Evolutionary conservation across 1,140 invertebrate genomes (phyloP).

Genomic region (Adelges cooleyi): DNA sequence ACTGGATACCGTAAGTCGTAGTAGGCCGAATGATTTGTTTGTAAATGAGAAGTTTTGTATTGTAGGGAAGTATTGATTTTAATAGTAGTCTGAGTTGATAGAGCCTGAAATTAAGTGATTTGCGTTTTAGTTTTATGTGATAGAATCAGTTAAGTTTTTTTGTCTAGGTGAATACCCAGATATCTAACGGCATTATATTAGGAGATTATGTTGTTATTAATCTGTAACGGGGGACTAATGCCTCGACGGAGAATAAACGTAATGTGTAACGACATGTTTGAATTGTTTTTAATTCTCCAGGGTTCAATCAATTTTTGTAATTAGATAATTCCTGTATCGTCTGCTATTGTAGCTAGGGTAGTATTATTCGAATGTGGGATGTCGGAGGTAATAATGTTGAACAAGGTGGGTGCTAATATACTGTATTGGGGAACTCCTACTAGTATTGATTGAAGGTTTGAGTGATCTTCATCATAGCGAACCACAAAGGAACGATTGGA

Average conservation of each 20-base stretch:
- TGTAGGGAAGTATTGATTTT: constrained; percentile 34
- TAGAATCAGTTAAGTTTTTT: neutral
- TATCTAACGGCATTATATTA: constrained; percentile 1
- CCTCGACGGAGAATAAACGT: too few relatives aligned
- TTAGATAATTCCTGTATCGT: constrained; percentile 35
- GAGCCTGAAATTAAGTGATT: constrained; percentile 20
- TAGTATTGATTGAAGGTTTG: neutral
- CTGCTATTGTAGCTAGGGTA: constrained; percentile 34
- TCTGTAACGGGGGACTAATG: too few relatives aligned
- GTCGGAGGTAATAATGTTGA: constrained; percentile 35
- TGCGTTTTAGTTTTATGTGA: constrained; percentile 12
- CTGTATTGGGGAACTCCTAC: constrained; percentile 37
- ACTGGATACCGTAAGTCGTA: too few relatives aligned
- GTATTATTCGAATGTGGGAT: constrained; percentile 32
- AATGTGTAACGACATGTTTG: constrained; percentile 30
- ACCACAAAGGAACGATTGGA: neutral
- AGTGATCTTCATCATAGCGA: neutral
- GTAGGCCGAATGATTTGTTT: too few relatives aligned
- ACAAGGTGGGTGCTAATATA: constrained; percentile 34
- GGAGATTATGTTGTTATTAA: neutral
- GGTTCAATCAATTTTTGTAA: constrained; percentile 32
- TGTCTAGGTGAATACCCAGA: constrained; percentile 27
- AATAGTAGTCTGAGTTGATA: too few relatives aligned
- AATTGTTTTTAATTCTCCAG: constrained; percentile 35
- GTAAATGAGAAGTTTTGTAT: too few relatives aligned